Conservation (phyloP, 2,113 vertebrate species). For the Tachycineta bicolor region DNA sequence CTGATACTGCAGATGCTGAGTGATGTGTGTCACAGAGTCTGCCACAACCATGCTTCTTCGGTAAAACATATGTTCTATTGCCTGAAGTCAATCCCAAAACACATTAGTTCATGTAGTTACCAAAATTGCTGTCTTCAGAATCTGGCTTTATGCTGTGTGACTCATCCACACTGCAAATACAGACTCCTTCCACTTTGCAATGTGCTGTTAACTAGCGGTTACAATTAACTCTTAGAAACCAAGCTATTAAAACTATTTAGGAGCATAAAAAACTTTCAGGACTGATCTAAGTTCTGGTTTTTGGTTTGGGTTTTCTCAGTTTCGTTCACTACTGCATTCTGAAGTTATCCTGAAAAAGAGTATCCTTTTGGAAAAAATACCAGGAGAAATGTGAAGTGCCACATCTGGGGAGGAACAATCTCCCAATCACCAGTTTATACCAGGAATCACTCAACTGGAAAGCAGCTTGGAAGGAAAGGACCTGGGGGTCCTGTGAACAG, state of each 20-base stretch:
- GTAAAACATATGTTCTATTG: conserved; percentile 93
- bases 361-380: neutral
- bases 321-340: neutral
- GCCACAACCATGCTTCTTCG: conserved; percentile 93
- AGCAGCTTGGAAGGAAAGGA: neutral
- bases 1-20: conserved; percentile 93
- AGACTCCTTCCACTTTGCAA: neutral
- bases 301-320: neutral
- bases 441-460: neutral
- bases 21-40: conserved; percentile 93
- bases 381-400: neutral
- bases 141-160: neutral
- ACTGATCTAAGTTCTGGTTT: neutral
- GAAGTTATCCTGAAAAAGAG: neutral
- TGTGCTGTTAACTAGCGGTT: neutral
- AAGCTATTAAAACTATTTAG: neutral
- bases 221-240: neutral
- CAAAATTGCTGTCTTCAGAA: neutral
- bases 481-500: neutral
- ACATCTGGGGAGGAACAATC: neutral
- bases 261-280: neutral
- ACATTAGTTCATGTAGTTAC: neutral
- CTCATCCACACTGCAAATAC: neutral
- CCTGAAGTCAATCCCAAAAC: conserved; percentile 74
- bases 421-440: neutral